A percentile compares a stretch with the other conserved stretches of the same genome.
Evolutionary conservation across 2,888 invertebrate genomes (phyloP).

Genomic region (Sympetrum striolatum): DNA sequence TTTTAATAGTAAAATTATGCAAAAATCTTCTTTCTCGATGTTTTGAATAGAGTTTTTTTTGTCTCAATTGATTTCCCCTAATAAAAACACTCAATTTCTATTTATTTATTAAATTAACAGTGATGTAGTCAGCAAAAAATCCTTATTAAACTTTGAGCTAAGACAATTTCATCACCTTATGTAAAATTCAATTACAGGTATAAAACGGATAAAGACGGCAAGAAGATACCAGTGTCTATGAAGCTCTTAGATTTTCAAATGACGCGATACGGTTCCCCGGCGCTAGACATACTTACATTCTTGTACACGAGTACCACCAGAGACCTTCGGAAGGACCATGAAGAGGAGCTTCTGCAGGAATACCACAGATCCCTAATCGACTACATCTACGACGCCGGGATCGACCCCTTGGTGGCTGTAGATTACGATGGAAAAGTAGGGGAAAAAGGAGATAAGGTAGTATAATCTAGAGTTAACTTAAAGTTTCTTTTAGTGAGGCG

Average conservation of each 20-base stretch:
- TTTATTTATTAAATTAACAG: too few species aligned
- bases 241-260: constrained; percentile 70
- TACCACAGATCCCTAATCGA: constrained; percentile 39
- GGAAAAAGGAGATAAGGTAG: too few species aligned
- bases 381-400: not conserved
- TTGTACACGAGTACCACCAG: constrained; percentile 60
- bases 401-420: not conserved
- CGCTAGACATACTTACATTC: constrained; percentile 65
- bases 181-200: not conserved
- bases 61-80: too few species aligned
- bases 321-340: constrained; percentile 12
- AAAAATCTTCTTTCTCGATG: too few species aligned
- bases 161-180: too few species aligned
- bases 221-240: constrained; percentile 51
- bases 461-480: too few species aligned
- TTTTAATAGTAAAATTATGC: too few species aligned
- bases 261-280: constrained; percentile 62
- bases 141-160: too few species aligned
- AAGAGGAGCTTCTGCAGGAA: constrained; percentile 29
- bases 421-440: not conserved
- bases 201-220: not conserved
- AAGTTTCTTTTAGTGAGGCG: too few species aligned
- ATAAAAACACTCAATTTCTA: too few species aligned
- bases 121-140: too few species aligned
- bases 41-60: too few species aligned